Evolutionary conservation across 2,113 vertebrate species (phyloP), one percentile per base, ranked within the genome.

Genomic region (Phodopus roborovskii): DNA sequence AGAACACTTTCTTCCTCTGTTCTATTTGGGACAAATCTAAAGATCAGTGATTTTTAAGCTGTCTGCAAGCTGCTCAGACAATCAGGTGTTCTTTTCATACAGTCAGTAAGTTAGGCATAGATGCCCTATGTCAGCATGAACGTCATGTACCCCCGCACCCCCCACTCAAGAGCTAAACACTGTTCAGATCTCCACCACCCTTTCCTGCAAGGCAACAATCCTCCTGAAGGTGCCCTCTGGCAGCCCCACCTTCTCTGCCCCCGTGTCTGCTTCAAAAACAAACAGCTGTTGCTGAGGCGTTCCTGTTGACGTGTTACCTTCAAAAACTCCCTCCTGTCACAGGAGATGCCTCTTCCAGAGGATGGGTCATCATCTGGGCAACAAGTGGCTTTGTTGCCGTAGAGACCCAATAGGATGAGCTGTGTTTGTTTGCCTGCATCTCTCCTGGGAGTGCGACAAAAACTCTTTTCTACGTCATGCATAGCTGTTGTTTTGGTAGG

Each of bases 231-330:
- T 58, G 74, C 6, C n/a, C 16, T 79, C 22, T 85, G 60, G 81
- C 84, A 96, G 78, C 33, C 22, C 39, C 79, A 0, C 0, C 3
- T 0, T 1, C 42, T 45, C 10, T 95, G 87, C 33, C 8, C 94
- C 96, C 26, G 78, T 79, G 53, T 86, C 45, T 36, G 58, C 81
- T n/a, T 5, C 70, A 92, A 87, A 10, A 92, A 94, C 97, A 97
- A 96, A 96, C 36, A 74, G 58, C 77, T 77, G 96, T 91, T 91
- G 96, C 92, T 9, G 48, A 92, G 96, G 91, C 5, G 4, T 30
- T 42, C 81, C 19, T 78, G n/a, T 68, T 95, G 96, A 93, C 11
- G 2, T 42, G 17, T 50, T 82, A 58, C 42, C 68, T 94, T 87
- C 50, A 16, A 94, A 96, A 97, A 92, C 45, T 88, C 92, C 92